These are phyloP conservation scores for Tyto alba DNA, from an alignment of 2,113 vertebrate species.

Conservation along the genomic window DNA sequence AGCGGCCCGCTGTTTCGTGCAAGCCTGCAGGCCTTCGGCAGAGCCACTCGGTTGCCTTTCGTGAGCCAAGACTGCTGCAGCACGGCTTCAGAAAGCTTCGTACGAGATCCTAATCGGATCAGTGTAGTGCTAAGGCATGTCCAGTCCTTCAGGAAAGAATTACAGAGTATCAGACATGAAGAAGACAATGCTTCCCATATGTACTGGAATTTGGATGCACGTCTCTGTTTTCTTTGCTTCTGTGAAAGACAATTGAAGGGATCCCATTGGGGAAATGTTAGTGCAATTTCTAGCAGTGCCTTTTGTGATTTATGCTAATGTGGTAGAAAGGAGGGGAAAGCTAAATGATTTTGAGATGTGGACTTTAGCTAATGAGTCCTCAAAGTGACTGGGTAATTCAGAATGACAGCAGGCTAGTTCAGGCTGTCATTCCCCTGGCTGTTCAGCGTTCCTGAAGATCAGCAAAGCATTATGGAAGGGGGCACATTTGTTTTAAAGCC, in stretches of 20 bases:
- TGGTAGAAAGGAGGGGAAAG: neutral
- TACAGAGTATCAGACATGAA: neutral
- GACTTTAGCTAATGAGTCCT: neutral
- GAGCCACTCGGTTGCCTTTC: neutral
- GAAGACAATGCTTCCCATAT: neutral
- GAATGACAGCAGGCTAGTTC: neutral
- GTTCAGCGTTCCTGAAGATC: neutral
- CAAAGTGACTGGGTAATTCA: neutral
- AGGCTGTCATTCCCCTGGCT: neutral
- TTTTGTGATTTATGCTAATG: neutral
- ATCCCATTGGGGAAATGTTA: neutral
- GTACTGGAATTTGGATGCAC: neutral
- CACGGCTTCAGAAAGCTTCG: neutral
- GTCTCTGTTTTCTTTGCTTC: neutral
- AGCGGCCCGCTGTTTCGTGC: neutral
- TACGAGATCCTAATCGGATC: neutral
- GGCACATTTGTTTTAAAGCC: neutral
- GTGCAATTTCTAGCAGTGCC: neutral
- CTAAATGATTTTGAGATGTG: neutral
- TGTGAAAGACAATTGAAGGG: neutral
- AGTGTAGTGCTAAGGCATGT: neutral
- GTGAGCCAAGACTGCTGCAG: accelerated
- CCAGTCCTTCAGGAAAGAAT: neutral
- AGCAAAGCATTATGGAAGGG: neutral
- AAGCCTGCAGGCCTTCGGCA: neutral